These are phyloP conservation scores for Emydocephalus ijimae DNA, from an alignment of 2,113 vertebrate genomes.

Conservation along the genomic window DNA sequence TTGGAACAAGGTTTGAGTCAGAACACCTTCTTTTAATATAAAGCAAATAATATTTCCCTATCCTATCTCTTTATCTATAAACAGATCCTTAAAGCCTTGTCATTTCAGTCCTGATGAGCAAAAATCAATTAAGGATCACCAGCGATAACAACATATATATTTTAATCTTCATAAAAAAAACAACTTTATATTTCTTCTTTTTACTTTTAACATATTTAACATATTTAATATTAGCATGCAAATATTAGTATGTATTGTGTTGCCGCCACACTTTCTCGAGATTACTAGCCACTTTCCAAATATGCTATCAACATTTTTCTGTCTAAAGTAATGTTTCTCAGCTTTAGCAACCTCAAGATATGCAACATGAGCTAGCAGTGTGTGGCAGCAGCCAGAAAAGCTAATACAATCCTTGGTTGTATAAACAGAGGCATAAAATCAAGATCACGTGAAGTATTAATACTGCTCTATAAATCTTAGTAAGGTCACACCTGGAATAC, in stretches of 20 bases:
- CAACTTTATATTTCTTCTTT: neutral
- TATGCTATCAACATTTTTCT: neutral
- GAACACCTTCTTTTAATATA: neutral
- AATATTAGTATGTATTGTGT: neutral
- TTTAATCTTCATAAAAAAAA: no score
- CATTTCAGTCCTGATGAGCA: neutral
- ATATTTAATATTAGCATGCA: slow-evolving; percentile 1
- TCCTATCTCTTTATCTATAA: neutral
- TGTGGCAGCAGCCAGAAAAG: no score
- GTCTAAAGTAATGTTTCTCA: neutral
- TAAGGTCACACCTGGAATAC: neutral
- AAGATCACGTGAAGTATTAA: no score
- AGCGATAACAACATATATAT: neutral
- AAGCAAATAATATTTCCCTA: neutral
- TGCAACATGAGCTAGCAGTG: no score
- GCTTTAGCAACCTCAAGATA: neutral
- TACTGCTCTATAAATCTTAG: no score
- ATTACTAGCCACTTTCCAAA: neutral
- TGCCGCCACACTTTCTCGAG: neutral
- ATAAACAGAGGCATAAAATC: no score
- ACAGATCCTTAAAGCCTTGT: neutral
- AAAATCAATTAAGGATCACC: neutral
- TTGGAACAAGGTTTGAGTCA: no score
- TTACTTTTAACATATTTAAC: neutral
- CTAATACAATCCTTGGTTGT: no score